phyloP scores from a whole-genome alignment of 1,140 invertebrate species.

The Camponotus pennsylvanicus region DNA sequence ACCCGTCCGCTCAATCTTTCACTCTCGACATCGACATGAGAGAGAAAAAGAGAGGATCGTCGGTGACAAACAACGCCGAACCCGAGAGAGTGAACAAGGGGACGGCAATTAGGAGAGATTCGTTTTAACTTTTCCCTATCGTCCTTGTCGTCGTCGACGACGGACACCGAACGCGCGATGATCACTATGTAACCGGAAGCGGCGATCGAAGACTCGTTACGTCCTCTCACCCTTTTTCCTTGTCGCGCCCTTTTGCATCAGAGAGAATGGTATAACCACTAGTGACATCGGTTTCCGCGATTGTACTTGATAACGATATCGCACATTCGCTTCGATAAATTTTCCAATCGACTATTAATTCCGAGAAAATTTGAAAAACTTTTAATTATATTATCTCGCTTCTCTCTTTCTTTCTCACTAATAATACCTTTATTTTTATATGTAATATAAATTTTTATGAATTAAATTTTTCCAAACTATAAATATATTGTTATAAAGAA shows the following conservation, averaged over 20 bases:
- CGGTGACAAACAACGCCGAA: conserved; percentile 67
- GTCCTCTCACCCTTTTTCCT: conserved; percentile 22
- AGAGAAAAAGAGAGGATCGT: conserved; percentile 44
- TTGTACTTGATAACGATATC: conserved; percentile 18
- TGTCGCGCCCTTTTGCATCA: conserved; percentile 10
- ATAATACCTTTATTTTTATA: too few relatives aligned
- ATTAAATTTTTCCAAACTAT: background rate
- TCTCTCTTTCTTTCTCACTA: background rate
- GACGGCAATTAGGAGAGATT: conserved; percentile 62
- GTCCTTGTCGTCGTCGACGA: conserved; percentile 24
- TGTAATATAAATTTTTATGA: background rate
- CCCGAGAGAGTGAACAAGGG: conserved; percentile 43
- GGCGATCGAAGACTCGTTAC: conserved; percentile 60
- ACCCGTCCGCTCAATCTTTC: conserved; percentile 46
- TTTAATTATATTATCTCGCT: background rate
- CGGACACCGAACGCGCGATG: conserved; percentile 45
- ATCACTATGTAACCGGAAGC: conserved; percentile 61
- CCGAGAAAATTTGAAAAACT: background rate
- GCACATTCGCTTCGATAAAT: background rate
- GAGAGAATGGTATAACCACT: conserved; percentile 21
- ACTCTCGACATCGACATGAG: conserved; percentile 47
- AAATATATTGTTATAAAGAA: background rate
- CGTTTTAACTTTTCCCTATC: conserved; percentile 60
- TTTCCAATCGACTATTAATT: background rate
- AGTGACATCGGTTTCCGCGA: conserved; percentile 14